Percentiles rank a stretch among this genome's conserved stretches.
These are phyloP conservation scores for Athetis lepigone DNA, from an alignment of 2,888 invertebrate genomes.

Conservation along the genomic window DNA sequence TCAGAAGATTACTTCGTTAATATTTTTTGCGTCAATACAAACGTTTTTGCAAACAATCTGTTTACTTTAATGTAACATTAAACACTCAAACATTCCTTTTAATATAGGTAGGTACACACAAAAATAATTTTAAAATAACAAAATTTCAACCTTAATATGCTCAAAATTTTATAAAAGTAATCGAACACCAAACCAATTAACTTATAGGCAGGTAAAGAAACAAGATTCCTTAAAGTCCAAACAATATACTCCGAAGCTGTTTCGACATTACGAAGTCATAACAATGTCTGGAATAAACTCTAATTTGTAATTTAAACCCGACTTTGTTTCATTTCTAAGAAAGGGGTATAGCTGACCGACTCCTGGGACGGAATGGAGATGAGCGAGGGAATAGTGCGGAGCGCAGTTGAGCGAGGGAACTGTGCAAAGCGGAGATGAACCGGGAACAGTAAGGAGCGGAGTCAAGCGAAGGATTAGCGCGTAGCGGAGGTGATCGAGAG, in stretches of 20 bases:
- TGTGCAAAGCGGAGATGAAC: background rate
- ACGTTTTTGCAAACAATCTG: no score
- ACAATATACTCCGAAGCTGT: conserved; percentile 26
- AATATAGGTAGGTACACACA: no score
- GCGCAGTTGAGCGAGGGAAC: conserved; percentile 1
- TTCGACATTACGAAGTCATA: conserved; percentile 24
- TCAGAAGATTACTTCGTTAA: no score
- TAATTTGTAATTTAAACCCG: conserved; percentile 56
- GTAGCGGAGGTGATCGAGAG: no score
- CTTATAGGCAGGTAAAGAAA: conserved; percentile 14
- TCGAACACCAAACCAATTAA: conserved; percentile 40
- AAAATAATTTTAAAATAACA: no score
- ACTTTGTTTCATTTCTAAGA: conserved; percentile 42
- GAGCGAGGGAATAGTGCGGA: background rate
- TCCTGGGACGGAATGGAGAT: background rate
- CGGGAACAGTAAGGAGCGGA: background rate
- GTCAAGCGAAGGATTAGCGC: no score
- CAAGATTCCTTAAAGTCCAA: conserved; percentile 21
- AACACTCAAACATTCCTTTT: no score
- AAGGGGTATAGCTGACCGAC: background rate
- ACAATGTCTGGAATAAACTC: conserved; percentile 46
- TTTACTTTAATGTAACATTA: no score
- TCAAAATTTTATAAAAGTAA: conserved; percentile 28
- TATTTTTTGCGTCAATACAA: no score
- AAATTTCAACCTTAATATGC: no score